Conservation (phyloP, 1,140 invertebrate species). For the Lamellibrachia luymesi region DNA sequence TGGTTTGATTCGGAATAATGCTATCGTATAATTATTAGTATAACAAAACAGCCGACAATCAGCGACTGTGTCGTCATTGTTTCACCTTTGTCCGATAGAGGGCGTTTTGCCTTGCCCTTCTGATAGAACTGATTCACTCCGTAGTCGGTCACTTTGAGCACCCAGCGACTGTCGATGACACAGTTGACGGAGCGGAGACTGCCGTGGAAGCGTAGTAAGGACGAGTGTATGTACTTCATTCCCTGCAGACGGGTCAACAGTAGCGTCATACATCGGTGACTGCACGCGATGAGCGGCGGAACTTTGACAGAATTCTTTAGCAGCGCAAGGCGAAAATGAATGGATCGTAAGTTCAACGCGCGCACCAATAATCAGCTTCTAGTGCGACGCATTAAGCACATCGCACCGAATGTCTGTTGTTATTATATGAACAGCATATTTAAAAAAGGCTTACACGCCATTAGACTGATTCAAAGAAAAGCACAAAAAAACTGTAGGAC, state of each 20-base stretch:
- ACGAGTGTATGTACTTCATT: slow-evolving; percentile 89
- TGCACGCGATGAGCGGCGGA: background rate
- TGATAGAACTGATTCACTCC: slow-evolving; percentile 63
- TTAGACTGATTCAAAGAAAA: too few species aligned
- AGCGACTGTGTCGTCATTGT: background rate
- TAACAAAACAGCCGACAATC: background rate
- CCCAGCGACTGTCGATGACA: slow-evolving; percentile 96
- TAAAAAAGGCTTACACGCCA: too few species aligned
- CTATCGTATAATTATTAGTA: background rate
- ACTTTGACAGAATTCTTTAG: background rate
- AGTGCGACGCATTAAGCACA: background rate
- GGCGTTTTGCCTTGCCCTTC: background rate
- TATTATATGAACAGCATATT: too few species aligned
- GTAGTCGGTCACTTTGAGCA: slow-evolving; percentile 96
- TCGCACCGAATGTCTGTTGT: background rate
- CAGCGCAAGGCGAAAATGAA: background rate
- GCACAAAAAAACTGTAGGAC: too few species aligned
- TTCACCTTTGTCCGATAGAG: background rate
- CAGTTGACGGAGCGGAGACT: slow-evolving; percentile 96
- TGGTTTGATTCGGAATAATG: background rate
- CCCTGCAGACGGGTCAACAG: slow-evolving; percentile 62
- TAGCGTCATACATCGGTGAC: background rate
- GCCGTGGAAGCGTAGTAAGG: slow-evolving; percentile 89
- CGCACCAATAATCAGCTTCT: background rate
- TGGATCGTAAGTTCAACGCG: background rate